phyloP scores from a whole-genome alignment of 2,888 invertebrate genomes.

The Netelia fuscicornis region DNA sequence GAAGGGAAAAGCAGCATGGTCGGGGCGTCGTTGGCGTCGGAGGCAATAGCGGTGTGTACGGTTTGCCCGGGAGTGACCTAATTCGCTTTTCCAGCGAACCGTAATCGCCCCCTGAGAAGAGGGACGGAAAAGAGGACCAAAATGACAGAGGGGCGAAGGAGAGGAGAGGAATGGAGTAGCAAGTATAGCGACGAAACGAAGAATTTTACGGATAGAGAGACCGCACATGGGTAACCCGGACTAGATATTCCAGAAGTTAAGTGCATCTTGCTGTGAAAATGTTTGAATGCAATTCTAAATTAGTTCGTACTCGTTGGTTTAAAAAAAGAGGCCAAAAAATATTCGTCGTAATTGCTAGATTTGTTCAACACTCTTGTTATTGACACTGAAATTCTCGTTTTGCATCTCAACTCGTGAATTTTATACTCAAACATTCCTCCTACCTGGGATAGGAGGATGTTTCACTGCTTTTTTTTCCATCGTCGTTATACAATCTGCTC shows the following conservation, averaged over 20 bases:
- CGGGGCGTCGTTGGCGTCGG: constrained; percentile 48
- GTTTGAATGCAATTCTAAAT: constrained; percentile 31
- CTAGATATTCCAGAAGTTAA: constrained; percentile 29
- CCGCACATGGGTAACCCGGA: constrained; percentile 2
- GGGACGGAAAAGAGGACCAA: constrained; percentile 52
- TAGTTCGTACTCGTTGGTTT: constrained; percentile 25
- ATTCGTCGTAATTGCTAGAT: not conserved
- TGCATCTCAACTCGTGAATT: too few species aligned
- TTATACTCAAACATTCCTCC: too few species aligned
- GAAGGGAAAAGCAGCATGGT: constrained; percentile 19
- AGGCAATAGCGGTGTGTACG: constrained; percentile 52
- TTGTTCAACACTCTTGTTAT: too few species aligned
- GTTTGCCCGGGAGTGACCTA: constrained; percentile 70
- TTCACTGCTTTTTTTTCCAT: too few species aligned
- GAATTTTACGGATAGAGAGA: constrained; percentile 52
- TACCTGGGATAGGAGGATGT: too few species aligned
- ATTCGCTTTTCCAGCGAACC: constrained; percentile 69
- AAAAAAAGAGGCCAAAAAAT: not conserved
- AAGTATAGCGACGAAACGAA: constrained; percentile 25
- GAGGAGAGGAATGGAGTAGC: not conserved
- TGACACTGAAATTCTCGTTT: too few species aligned
- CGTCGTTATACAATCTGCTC: too few species aligned
- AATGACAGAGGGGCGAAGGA: constrained; percentile 25
- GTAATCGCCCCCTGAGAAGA: constrained; percentile 59
- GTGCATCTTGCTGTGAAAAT: constrained; percentile 37